Evolutionary conservation across 2,797 vertebrate genomes (phyloP), one percentile per base, ranked within the genome.

Genomic region (Neomorphus geoffroyi): DNA sequence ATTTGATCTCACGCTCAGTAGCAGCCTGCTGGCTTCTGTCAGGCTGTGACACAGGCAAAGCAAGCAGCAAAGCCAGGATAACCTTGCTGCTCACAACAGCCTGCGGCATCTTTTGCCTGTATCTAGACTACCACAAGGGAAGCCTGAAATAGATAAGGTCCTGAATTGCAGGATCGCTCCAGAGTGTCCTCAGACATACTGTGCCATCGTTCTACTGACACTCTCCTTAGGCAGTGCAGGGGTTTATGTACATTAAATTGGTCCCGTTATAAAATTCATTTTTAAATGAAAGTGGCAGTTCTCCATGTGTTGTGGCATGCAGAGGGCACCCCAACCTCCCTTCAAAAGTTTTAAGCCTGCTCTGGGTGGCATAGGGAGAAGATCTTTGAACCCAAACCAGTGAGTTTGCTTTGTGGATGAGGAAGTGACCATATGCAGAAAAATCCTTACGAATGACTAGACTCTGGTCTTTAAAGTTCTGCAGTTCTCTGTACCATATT

Each of bases 1-100:
- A 27, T 88, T 88, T 91, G 88, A 94, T 92, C 88, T 93, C 86
- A 35, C 0, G 0, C 72, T 89, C 87, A 80, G 91, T 72, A 78
- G 89, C 85, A 93, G 65, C 75, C 79, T 71, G 75, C 89, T 95
- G 95, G 57, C 85, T 96, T 82, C 65, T 93, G 60, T 60, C 9
- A 0, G 13, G 48, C 92, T 82, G 87, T 5, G 7, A 69, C 70
- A 41, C 39, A 46, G 60, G 75, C 83, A 70, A 53, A 81, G 85
- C 39, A 69, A 90, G 88, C 37, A 86, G 93, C 62, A 94, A 69
- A 80, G 80, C 90, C 73, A 58, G 83, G 88, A 88, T 75, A 92
- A 94, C 92, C 77, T 66, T 66, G 60, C 73, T 92, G 80, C 64
- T 86, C 94, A 73, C 74, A 91, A 78, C 70, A 90, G 88, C 90